Evolutionary conservation across 2,113 vertebrate genomes (phyloP).

Genomic region (Colossoma macropomum): DNA sequence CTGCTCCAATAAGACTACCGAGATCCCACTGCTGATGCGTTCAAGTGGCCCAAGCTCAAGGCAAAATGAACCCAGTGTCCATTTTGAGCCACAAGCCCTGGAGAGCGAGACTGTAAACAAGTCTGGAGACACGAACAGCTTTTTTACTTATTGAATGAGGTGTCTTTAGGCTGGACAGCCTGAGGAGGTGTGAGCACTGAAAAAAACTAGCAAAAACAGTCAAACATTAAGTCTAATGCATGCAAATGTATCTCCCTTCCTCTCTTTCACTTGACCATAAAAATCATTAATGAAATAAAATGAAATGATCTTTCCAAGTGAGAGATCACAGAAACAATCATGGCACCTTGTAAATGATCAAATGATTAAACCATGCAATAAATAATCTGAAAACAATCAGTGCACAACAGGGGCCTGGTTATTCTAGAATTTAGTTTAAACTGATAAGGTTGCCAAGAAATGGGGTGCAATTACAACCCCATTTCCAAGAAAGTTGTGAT

Average conservation of each 20-base stretch:
- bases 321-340: not conserved
- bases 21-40: constrained; percentile 54
- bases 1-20: constrained; percentile 60
- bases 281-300: constrained; percentile 20
- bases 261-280: not conserved
- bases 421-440: too few relatives aligned
- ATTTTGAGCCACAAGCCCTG: constrained; percentile 6
- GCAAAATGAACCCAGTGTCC: constrained; percentile 33
- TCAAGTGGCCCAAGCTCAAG: constrained; percentile 55
- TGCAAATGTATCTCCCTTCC: not conserved
- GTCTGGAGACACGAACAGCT: constrained; percentile 2
- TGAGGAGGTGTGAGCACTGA: not conserved
- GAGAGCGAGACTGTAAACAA: constrained; percentile 25
- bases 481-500: too few relatives aligned
- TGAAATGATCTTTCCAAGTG: not conserved
- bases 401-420: not conserved
- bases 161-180: not conserved
- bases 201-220: not conserved
- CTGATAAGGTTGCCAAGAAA: too few relatives aligned
- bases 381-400: not conserved
- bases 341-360: not conserved
- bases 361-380: not conserved
- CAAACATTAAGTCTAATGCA: not conserved
- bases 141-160: not conserved
- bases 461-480: too few relatives aligned